Evolutionary conservation across 2,113 vertebrate species (phyloP).

Genomic region (Dolichallabes microphthalmus): DNA sequence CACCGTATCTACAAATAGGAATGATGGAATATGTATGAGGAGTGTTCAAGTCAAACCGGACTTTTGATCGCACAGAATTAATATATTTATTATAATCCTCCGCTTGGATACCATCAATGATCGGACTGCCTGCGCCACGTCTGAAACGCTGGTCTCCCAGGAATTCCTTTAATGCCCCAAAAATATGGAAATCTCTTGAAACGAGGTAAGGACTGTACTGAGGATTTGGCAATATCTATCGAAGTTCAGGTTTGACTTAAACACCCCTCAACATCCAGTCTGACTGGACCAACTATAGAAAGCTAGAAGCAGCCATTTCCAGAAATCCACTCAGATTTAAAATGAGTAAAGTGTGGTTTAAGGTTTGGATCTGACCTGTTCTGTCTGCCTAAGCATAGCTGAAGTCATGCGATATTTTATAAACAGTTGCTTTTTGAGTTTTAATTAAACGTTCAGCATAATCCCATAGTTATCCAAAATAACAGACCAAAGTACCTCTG

Average conservation of each 20-base stretch:
- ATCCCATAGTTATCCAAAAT: conserved; percentile 66
- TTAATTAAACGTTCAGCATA: conserved; percentile 1
- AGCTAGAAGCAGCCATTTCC: not conserved
- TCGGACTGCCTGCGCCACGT: not conserved
- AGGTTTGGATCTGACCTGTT: not conserved
- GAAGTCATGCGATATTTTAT: not conserved
- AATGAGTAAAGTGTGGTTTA: not conserved
- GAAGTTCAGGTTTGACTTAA: too few relatives aligned
- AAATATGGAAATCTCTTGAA: too few relatives aligned
- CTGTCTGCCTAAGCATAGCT: not conserved
- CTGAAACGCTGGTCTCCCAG: not conserved
- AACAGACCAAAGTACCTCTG: conserved; percentile 78
- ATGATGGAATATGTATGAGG: not conserved
- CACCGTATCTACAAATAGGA: not conserved
- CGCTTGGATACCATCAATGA: too few relatives aligned
- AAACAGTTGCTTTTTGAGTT: not conserved
- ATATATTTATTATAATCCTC: too few relatives aligned
- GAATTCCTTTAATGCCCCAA: too few relatives aligned
- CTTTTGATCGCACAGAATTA: too few relatives aligned
- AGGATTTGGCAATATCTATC: too few relatives aligned
- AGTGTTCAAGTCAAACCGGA: too few relatives aligned
- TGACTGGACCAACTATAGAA: not conserved
- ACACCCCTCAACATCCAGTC: not conserved
- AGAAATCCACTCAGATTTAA: not conserved
- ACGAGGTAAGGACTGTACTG: too few relatives aligned